Conservation (phyloP, 2,888 invertebrate species). For the Oxycera nigricornis region DNA sequence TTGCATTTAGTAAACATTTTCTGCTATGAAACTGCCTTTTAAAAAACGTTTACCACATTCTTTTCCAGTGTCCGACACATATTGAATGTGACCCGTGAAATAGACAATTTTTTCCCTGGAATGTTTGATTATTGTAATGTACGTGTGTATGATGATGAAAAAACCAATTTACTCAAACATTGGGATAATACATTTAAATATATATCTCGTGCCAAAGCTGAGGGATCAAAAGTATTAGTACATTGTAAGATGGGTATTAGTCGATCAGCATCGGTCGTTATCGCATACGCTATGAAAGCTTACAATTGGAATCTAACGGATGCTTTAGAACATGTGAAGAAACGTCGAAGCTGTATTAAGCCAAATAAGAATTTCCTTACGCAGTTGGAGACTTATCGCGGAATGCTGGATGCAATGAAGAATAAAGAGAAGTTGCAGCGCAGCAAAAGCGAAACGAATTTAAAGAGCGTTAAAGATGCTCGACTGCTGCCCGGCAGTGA, state of each 20-base stretch:
- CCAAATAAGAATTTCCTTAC: conserved; percentile 94
- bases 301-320: conserved; percentile 91
- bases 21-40: conserved; percentile 8
- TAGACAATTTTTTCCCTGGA: conserved; percentile 99
- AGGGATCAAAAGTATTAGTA: conserved; percentile 92
- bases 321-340: conserved; percentile 88
- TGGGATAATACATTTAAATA: conserved; percentile 99
- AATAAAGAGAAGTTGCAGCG: conserved; percentile 91
- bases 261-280: conserved; percentile 96
- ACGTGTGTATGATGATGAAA: conserved; percentile 96
- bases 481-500: conserved; percentile 66
- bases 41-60: conserved; percentile 31
- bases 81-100: conserved; percentile 96
- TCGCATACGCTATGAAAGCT: conserved; percentile 98
- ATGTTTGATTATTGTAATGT: conserved; percentile 96
- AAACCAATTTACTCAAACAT: conserved; percentile 93
- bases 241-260: conserved; percentile 99
- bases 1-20: background rate
- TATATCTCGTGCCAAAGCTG: conserved; percentile 88
- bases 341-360: conserved; percentile 90
- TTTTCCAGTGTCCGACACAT: conserved; percentile 88
- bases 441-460: conserved; percentile 91
- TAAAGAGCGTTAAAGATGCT: conserved; percentile 73
- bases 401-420: conserved; percentile 95
- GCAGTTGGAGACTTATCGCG: conserved; percentile 95